phyloP scores from a whole-genome alignment of 2,797 vertebrate species.

The Triplophysa bombifrons region DNA sequence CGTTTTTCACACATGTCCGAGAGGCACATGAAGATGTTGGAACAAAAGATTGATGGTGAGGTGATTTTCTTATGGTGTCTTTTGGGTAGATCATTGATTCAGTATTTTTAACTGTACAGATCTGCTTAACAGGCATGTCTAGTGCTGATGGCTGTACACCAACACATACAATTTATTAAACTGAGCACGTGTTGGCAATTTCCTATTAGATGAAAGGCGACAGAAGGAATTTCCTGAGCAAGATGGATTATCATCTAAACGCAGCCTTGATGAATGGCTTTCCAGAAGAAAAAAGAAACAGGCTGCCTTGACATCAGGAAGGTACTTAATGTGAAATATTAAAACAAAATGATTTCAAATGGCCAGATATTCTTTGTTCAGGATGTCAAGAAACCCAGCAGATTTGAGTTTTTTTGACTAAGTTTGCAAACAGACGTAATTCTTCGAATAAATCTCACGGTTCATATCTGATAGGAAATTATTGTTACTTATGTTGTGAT shows the following conservation, averaged over 20 bases:
- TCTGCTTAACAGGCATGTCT: neutral
- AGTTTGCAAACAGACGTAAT: neutral
- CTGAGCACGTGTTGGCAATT: neutral
- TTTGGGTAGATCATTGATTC: neutral
- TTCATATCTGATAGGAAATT: too few relatives aligned
- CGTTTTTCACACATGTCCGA: constrained; percentile 95
- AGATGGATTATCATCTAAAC: constrained; percentile 61
- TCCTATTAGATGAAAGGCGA: constrained; percentile 80
- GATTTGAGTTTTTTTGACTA: neutral
- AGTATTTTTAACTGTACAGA: neutral
- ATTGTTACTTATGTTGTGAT: neutral
- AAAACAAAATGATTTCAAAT: neutral
- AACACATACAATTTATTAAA: constrained; percentile 1
- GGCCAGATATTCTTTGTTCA: too few relatives aligned
- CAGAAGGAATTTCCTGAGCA: constrained; percentile 71
- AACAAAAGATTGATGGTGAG: constrained; percentile 85
- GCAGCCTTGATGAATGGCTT: constrained; percentile 87
- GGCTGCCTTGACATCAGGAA: constrained; percentile 71
- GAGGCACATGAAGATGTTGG: constrained; percentile 81
- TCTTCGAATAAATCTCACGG: too few relatives aligned
- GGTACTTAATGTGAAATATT: constrained; percentile 69
- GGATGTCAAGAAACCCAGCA: neutral
- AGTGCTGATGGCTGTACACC: neutral
- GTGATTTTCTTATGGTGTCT: constrained; percentile 1
- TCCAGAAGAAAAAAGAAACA: constrained; percentile 82